A percentile compares a stretch with the other conserved stretches of the same genome.
phyloP scores from a whole-genome alignment of 1,140 invertebrate genomes.

The Phymastichus coffea region DNA sequence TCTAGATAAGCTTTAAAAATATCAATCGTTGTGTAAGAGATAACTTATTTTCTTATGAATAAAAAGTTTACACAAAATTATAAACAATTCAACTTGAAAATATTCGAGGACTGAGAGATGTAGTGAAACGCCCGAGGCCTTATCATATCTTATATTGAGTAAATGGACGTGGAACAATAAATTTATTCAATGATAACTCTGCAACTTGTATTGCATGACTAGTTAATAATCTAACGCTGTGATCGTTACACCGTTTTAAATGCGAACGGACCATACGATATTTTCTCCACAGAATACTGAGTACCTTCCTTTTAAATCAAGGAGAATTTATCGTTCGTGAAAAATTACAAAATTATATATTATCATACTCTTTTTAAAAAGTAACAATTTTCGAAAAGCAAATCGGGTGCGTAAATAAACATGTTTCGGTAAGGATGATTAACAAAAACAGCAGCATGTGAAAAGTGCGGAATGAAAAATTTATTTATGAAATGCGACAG shows the following conservation, averaged over 20 bases:
- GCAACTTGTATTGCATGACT: constrained; percentile 29
- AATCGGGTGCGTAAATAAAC: constrained; percentile 15
- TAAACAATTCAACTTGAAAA: constrained; percentile 31
- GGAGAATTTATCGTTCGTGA: constrained; percentile 19
- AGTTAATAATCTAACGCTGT: constrained; percentile 47
- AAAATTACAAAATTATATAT: constrained; percentile 26
- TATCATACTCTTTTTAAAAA: constrained; percentile 22
- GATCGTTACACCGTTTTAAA: constrained; percentile 43
- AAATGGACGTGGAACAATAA: constrained; percentile 46
- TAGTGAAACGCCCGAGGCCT: constrained; percentile 54
- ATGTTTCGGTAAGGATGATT: too few species aligned
- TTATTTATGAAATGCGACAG: constrained; percentile 13
- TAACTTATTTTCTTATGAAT: not conserved
- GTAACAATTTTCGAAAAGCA: constrained; percentile 12
- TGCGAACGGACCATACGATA: constrained; percentile 29
- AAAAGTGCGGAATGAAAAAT: constrained; percentile 15
- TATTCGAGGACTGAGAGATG: constrained; percentile 44
- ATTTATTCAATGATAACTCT: constrained; percentile 32
- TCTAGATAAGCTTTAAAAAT: not conserved
- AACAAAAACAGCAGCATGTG: constrained; percentile 12
- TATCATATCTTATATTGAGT: constrained; percentile 49
- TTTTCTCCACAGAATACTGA: constrained; percentile 23
- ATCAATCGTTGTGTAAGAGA: not conserved
- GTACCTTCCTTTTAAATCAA: constrained; percentile 20
- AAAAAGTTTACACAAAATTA: not conserved